These are phyloP conservation scores for Eublepharis macularius DNA, from an alignment of 2,113 vertebrate species.

Conservation along the genomic window DNA sequence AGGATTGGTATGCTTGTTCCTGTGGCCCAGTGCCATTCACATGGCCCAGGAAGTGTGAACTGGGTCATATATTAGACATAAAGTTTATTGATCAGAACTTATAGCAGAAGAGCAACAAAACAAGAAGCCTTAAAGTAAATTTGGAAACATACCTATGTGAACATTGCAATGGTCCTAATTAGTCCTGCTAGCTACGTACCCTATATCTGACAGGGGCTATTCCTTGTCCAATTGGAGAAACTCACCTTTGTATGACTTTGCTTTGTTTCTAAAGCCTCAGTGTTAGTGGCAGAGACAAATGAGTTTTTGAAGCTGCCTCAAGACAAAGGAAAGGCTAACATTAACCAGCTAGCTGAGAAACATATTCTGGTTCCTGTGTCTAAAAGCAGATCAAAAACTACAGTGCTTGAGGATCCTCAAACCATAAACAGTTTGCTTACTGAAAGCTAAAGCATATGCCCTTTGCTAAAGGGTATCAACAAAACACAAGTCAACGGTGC, in stretches of 20 bases:
- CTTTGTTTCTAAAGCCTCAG: background rate
- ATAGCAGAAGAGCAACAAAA: background rate
- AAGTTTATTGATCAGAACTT: background rate
- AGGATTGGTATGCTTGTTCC: background rate
- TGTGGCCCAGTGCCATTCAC: background rate
- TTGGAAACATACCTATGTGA: background rate
- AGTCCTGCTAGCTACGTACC: background rate
- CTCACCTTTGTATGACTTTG: background rate
- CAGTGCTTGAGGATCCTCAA: background rate
- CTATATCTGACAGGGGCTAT: background rate
- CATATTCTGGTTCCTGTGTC: background rate
- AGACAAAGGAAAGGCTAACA: background rate
- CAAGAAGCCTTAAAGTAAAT: background rate
- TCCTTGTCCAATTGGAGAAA: background rate
- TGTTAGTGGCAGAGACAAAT: background rate
- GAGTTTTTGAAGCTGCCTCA: background rate
- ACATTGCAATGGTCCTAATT: background rate
- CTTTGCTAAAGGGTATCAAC: background rate
- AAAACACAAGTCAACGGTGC: slow-evolving; percentile 8
- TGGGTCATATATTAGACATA: background rate
- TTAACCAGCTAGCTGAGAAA: background rate
- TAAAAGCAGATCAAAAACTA: background rate
- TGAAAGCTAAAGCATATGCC: background rate
- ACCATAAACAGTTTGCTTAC: background rate
- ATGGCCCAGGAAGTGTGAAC: background rate